Evolutionary conservation across 2,888 invertebrate species (phyloP), one percentile per base, ranked within the genome.

Genomic region (Thymelicus lineola): DNA sequence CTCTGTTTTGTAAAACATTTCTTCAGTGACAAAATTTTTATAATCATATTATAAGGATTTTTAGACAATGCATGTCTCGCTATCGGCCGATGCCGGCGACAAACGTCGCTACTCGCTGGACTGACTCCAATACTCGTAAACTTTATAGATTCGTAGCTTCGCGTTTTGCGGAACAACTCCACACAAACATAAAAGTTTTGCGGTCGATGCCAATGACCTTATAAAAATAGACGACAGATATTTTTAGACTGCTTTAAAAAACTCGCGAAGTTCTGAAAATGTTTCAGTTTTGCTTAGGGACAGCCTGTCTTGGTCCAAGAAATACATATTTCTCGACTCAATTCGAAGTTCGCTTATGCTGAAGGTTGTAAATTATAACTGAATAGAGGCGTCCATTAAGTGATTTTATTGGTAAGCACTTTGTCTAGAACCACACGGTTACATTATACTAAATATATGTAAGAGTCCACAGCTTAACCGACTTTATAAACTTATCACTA

Each of bases 51-150:
- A n/a, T 50, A 66, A 36, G 42, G 50, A 35, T 66, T 66, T 36
- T 60, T 15, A 36, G 15, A 67, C 61, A 55, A 67, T 61, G 61
- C 67, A 61, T 53, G 60, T 66, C 12, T 53, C 28, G 45, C 63
- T 69, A 48, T 69, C 62, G 65, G 57, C 36, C 15, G 12, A 38
- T 55, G 45, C 35, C 57, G 66, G 67, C 67, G 67, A 58, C 62
- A 20, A 53, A 20, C 57, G 36, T 12, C 9, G 68, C 62, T 69
- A 62, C 20, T 12, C 9, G 68, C 62, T 69, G 68, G 68, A 69
- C 62, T 28, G 36, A 63, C 57, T 69, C 68, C 62, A 69, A 69
- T 69, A 63, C 68, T 69, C 68, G 62, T 69, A 69, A 69, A 69
- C 68, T 58, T 69, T 69, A 69, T 58, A 69, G 68, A 69, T 58